phyloP scores from a whole-genome alignment of 2,888 invertebrate genomes.

The Ectemnius cavifrons region DNA sequence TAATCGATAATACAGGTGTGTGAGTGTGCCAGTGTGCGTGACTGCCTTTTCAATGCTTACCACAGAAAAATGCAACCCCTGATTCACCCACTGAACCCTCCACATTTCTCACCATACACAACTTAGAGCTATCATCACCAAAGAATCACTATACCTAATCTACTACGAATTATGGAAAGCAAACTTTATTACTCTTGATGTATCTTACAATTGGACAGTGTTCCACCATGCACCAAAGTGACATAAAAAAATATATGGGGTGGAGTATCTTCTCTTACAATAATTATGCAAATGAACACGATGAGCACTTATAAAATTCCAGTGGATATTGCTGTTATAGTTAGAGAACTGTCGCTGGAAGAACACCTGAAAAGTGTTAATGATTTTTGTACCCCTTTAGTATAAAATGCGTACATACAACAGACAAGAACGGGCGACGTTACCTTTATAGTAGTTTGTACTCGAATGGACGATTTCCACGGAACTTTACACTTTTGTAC shows the following conservation, averaged over 20 bases:
- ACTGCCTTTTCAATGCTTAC: constrained; percentile 13
- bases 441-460: constrained; percentile 1
- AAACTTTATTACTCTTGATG: no score
- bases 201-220: no score
- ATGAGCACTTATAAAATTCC: neutral
- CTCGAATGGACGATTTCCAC: constrained; percentile 11
- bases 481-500: constrained; percentile 27
- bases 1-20: constrained; percentile 68
- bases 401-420: neutral
- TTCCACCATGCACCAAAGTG: neutral
- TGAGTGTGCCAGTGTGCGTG: constrained; percentile 33
- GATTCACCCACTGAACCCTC: neutral
- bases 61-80: neutral
- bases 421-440: neutral
- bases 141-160: no score
- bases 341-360: neutral
- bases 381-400: neutral
- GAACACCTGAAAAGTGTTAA: constrained; percentile 25
- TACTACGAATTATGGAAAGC: no score
- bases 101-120: neutral
- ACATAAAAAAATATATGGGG: constrained; percentile 46
- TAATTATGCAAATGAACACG: constrained; percentile 22
- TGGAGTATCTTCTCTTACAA: constrained; percentile 14
- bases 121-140: no score
- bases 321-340: neutral